These are phyloP conservation scores for Halichoeres trimaculatus DNA, from an alignment of 2,113 vertebrate genomes.

Conservation along the genomic window DNA sequence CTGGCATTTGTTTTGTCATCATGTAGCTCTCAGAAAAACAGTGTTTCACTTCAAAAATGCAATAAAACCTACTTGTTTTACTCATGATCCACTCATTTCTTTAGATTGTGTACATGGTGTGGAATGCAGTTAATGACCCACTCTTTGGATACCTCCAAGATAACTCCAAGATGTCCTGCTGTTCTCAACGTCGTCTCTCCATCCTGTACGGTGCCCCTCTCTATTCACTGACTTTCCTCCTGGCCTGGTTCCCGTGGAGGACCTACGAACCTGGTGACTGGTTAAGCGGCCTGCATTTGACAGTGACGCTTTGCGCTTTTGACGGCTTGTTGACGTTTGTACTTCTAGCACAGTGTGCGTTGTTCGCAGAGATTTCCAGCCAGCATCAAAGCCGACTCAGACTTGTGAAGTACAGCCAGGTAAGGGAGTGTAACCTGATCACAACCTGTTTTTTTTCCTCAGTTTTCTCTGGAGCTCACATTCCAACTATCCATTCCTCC, in stretches of 20 bases:
- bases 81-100: not conserved
- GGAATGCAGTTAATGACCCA: conserved; percentile 91
- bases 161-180: conserved; percentile 82
- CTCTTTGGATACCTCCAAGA: conserved; percentile 91
- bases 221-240: conserved; percentile 87
- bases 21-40: no score
- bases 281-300: conserved; percentile 88
- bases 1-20: no score
- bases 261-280: conserved; percentile 85
- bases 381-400: conserved; percentile 82
- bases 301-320: conserved; percentile 86
- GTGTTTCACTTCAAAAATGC: not conserved
- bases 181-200: conserved; percentile 80
- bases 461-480: no score
- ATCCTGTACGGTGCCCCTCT: conserved; percentile 87
- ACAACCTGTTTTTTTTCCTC: not conserved
- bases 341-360: conserved; percentile 87
- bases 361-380: conserved; percentile 87
- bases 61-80: not conserved
- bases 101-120: conserved; percentile 91
- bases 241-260: conserved; percentile 95
- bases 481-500: not conserved
- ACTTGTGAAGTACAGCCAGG: conserved; percentile 89
- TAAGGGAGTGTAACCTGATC: conserved; percentile 7
- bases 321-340: conserved; percentile 88